Evolutionary conservation across 2,888 invertebrate species (phyloP).

Genomic region (Trilocha varians): DNA sequence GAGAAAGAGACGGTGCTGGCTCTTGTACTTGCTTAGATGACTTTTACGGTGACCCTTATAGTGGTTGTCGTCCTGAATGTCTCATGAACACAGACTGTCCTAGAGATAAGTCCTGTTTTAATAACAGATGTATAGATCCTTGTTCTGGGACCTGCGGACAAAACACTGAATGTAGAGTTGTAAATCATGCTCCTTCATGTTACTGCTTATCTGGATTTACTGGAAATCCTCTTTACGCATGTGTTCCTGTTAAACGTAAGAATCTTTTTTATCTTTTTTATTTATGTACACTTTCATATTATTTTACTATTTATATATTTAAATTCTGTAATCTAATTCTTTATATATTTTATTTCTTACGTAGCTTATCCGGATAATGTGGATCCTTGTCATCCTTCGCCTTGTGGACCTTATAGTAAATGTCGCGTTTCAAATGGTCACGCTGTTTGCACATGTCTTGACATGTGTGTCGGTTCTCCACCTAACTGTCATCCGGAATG

Average conservation of each 20-base stretch:
- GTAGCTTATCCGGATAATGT: constrained; percentile 60
- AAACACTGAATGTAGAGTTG: constrained; percentile 82
- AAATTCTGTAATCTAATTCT: constrained; percentile 24
- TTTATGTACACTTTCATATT: constrained; percentile 29
- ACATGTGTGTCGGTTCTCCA: constrained; percentile 81
- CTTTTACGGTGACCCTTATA: constrained; percentile 85
- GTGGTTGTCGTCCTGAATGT: constrained; percentile 86
- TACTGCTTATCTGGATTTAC: constrained; percentile 80
- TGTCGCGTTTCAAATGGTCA: constrained; percentile 81
- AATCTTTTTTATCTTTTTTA: constrained; percentile 47
- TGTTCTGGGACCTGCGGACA: constrained; percentile 85
- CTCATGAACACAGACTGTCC: constrained; percentile 84
- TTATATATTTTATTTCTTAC: constrained; percentile 35
- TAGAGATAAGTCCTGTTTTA: constrained; percentile 80
- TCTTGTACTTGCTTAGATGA: constrained; percentile 83
- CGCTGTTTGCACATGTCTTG: constrained; percentile 84
- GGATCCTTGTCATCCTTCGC: constrained; percentile 83
- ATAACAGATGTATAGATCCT: constrained; percentile 85
- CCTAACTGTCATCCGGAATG: constrained; percentile 86
- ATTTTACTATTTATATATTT: constrained; percentile 29
- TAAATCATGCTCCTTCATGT: constrained; percentile 85
- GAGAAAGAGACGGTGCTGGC: constrained; percentile 81
- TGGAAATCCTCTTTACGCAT: constrained; percentile 81
- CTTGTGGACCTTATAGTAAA: constrained; percentile 85
- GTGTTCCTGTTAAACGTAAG: constrained; percentile 76